Conservation (phyloP, 2,797 vertebrate genomes). For the Enteromius mattozi region DNA sequence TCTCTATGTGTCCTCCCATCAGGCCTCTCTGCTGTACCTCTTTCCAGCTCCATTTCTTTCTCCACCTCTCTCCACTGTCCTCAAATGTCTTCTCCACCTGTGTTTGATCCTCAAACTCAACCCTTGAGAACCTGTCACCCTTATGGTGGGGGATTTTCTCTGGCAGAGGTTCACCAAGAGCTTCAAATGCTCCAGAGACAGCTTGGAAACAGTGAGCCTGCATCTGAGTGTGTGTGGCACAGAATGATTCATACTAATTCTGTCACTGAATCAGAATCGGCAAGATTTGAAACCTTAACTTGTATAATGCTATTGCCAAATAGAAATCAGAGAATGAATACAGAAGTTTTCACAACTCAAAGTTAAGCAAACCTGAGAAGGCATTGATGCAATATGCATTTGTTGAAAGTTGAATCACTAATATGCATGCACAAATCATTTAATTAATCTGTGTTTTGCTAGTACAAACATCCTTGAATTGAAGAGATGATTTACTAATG, state of each 20-base stretch:
- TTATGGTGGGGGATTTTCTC: slow-evolving; percentile 76
- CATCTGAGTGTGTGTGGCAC: slow-evolving; percentile 46
- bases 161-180: slow-evolving; percentile 90
- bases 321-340: neutral
- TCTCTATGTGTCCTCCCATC: slow-evolving; percentile 58
- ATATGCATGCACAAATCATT: neutral
- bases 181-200: slow-evolving; percentile 91
- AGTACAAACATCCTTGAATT: neutral
- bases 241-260: slow-evolving; percentile 5
- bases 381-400: neutral
- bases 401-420: neutral
- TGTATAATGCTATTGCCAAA: neutral
- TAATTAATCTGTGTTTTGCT: neutral
- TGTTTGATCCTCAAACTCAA: slow-evolving; percentile 61
- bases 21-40: slow-evolving; percentile 75
- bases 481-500: neutral
- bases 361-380: neutral
- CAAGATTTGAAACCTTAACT: neutral
- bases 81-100: slow-evolving; percentile 67
- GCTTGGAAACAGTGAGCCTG: slow-evolving; percentile 85
- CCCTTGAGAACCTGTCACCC: slow-evolving; percentile 70
- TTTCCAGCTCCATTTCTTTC: slow-evolving; percentile 67
- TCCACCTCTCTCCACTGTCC: slow-evolving; percentile 64
- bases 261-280: neutral
- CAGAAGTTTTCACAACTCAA: neutral